These are phyloP conservation scores for Saccopteryx leptura DNA, from an alignment of 2,113 vertebrate genomes.

Conservation along the genomic window DNA sequence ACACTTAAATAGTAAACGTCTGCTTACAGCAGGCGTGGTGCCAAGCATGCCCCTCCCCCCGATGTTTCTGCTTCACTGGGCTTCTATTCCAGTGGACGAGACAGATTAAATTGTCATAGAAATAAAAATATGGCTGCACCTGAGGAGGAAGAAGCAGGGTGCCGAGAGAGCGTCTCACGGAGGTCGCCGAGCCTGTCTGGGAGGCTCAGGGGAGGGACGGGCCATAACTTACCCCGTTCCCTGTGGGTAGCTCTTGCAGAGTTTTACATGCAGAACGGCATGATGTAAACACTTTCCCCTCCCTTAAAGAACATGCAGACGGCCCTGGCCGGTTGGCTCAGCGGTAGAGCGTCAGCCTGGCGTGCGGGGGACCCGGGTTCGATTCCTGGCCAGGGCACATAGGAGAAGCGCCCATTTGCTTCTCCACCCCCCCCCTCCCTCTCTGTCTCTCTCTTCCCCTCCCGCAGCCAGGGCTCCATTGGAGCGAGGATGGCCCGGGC, in stretches of 20 bases:
- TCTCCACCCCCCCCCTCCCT: too few relatives aligned
- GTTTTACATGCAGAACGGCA: not conserved
- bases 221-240: not conserved
- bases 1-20: not conserved
- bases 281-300: not conserved
- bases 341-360: too few relatives aligned
- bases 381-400: too few relatives aligned
- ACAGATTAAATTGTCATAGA: constrained; percentile 17
- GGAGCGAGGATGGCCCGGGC: too few relatives aligned
- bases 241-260: not conserved
- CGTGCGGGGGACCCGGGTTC: too few relatives aligned
- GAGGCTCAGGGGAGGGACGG: not conserved
- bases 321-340: too few relatives aligned
- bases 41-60: not conserved
- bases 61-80: not conserved
- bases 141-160: not conserved
- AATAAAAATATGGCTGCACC: not conserved
- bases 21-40: not conserved
- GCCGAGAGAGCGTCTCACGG: not conserved
- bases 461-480: too few relatives aligned
- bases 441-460: too few relatives aligned
- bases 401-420: too few relatives aligned
- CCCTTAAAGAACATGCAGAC: not conserved
- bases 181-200: not conserved
- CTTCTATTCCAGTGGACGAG: not conserved